phyloP scores from a whole-genome alignment of 1,140 invertebrate genomes.

The Ooceraea biroi region DNA sequence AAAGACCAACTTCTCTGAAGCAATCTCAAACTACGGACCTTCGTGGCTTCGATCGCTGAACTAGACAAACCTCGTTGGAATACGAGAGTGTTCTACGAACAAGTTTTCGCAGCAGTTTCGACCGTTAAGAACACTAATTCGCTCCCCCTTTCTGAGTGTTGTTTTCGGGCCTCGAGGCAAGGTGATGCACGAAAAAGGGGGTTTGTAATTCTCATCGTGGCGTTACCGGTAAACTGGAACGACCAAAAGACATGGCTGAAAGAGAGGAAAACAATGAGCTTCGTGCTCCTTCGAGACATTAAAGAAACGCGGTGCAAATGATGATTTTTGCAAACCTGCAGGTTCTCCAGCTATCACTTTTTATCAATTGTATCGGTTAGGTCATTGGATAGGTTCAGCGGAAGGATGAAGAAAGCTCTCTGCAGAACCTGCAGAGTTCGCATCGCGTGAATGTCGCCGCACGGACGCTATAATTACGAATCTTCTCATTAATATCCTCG shows the following conservation, averaged over 20 bases:
- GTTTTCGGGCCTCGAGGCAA: slow-evolving; percentile 34
- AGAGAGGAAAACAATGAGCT: neutral
- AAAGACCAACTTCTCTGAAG: neutral
- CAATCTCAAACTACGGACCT: neutral
- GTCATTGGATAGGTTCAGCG: too few species aligned
- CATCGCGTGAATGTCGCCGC: neutral
- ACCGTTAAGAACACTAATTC: slow-evolving; percentile 32
- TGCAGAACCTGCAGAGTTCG: neutral
- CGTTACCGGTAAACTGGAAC: slow-evolving; percentile 16
- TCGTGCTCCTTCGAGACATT: neutral
- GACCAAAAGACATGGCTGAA: neutral
- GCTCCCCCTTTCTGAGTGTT: slow-evolving; percentile 37
- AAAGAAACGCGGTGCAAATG: neutral
- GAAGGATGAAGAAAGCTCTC: too few species aligned
- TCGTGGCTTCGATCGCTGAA: neutral
- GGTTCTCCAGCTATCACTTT: neutral
- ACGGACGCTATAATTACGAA: slow-evolving; percentile 16
- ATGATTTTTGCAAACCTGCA: neutral
- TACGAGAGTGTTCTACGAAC: slow-evolving; percentile 61
- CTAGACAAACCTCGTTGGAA: slow-evolving; percentile 53
- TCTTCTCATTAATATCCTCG: neutral
- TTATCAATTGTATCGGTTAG: too few species aligned
- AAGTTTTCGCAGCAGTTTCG: slow-evolving; percentile 52
- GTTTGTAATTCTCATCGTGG: slow-evolving; percentile 39
- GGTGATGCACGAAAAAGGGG: slow-evolving; percentile 33